Evolutionary conservation across 2,797 vertebrate genomes (phyloP), one percentile per base, ranked within the genome.

Genomic region (Xerus rutilus): DNA sequence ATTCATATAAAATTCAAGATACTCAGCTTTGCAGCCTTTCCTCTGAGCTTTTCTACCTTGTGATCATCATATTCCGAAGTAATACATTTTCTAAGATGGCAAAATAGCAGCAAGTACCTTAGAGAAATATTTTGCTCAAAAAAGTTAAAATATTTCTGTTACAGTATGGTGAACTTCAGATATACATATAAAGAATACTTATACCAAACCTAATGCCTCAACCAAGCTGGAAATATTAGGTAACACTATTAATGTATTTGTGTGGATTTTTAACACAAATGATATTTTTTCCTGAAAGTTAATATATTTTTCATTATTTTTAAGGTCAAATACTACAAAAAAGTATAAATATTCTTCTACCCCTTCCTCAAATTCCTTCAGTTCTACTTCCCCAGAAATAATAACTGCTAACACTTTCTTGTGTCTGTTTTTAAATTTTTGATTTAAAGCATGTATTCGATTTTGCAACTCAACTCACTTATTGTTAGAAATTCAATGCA

Each of bases 1-100:
- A 86, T 54, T 73, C 39, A 88, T 32, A 69, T 45, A 83, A 91
- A 96, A 81, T n/a, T 81, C 47, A 94, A 93, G 39, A 67, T 77
- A 65, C 43, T 89, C 28, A 77, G 59, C 9, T 94, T 86, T 89
- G 12, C 39, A 62, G 28, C 39, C 39, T 88, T 86, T 92, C 72
- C 47, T 94, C 30, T 54, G 52, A 93, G 32, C 74, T 82, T 81
- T 69, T 95, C 65, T 13, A 52, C 4, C 17, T 7, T 45, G 4
- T 57, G 4, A 94, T 92, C 69, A 85, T 85, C n/a, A 65, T 89
- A 76, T 76, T 93, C 5, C 49, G 39, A 17, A 79, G 43, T 21
- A 73, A 89, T 28, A 28, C 21, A 82, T 62, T 93, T 54, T 89
- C 52, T 82, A 64, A 77, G 32, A 87, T 94, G 32, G 32, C 5